Evolutionary conservation across 1,140 invertebrate species (phyloP).

Genomic region (Drosophila miranda): DNA sequence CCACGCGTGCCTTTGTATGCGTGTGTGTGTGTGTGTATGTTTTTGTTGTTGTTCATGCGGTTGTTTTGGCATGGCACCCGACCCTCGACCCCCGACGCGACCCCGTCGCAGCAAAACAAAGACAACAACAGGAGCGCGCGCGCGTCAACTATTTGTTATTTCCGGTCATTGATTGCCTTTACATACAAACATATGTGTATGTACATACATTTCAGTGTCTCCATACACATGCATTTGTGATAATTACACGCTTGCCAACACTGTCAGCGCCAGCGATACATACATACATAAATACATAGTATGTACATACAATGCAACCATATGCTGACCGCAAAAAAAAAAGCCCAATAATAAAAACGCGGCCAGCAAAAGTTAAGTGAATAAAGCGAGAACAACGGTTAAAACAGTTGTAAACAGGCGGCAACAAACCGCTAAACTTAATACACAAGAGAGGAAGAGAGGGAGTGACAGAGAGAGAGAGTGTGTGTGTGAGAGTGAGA

Average conservation of each 20-base stretch:
- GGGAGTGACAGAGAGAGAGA: slow-evolving; percentile 18
- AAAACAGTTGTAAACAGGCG: slow-evolving; percentile 72
- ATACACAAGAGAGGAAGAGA: slow-evolving; percentile 23
- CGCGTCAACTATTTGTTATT: slow-evolving; percentile 70
- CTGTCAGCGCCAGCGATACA: slow-evolving; percentile 5
- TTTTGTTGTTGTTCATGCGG: not conserved
- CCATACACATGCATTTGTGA: slow-evolving; percentile 20
- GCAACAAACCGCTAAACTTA: slow-evolving; percentile 62
- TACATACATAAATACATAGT: not conserved
- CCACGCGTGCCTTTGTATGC: slow-evolving; percentile 2
- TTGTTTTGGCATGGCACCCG: not conserved
- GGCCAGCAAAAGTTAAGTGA: slow-evolving; percentile 28
- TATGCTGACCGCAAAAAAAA: slow-evolving; percentile 47
- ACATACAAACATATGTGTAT: slow-evolving; percentile 1
- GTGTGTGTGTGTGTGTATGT: slow-evolving; percentile 2
- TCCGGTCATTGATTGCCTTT: slow-evolving; percentile 63
- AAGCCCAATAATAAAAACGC: slow-evolving; percentile 9
- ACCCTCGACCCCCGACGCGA: not conserved
- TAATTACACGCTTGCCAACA: slow-evolving; percentile 16
- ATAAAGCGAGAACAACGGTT: slow-evolving; percentile 65
- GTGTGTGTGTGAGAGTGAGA: not conserved
- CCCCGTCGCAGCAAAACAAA: not conserved
- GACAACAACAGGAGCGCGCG: slow-evolving; percentile 5
- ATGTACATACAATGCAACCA: slow-evolving; percentile 8
- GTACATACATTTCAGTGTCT: not conserved